Conservation (phyloP, 2,113 vertebrate species). For the Ammodytes marinus region DNA sequence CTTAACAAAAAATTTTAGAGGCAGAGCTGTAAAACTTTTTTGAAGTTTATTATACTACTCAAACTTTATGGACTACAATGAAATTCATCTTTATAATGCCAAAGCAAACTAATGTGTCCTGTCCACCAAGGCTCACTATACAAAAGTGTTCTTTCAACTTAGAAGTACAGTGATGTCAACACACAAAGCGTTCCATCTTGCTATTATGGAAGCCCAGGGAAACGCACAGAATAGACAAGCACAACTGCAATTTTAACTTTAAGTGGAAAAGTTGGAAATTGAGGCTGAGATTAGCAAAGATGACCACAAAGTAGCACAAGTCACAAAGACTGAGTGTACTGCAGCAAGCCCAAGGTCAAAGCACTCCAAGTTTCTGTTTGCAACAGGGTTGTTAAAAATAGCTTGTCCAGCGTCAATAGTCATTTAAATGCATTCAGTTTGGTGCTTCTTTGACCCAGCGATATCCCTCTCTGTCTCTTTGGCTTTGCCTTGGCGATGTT, state of each 20-base stretch:
- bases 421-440: background rate
- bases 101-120: background rate
- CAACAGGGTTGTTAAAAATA: background rate
- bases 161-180: background rate
- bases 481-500: background rate
- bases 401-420: background rate
- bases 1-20: conserved; percentile 13
- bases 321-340: background rate
- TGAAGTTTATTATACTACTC: too few species aligned
- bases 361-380: background rate
- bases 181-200: background rate
- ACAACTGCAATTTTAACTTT: too few species aligned
- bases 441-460: background rate
- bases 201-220: too few species aligned
- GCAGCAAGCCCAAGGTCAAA: background rate
- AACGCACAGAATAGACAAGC: too few species aligned
- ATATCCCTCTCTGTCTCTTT: background rate
- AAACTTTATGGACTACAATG: background rate
- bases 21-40: background rate
- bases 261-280: too few species aligned
- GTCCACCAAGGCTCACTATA: background rate
- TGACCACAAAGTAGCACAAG: background rate
- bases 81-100: background rate
- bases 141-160: background rate
- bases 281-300: background rate